Base-by-base conservation (phyloP, 2,113 vertebrate species). In the Aspidoscelis tigris region DNA sequence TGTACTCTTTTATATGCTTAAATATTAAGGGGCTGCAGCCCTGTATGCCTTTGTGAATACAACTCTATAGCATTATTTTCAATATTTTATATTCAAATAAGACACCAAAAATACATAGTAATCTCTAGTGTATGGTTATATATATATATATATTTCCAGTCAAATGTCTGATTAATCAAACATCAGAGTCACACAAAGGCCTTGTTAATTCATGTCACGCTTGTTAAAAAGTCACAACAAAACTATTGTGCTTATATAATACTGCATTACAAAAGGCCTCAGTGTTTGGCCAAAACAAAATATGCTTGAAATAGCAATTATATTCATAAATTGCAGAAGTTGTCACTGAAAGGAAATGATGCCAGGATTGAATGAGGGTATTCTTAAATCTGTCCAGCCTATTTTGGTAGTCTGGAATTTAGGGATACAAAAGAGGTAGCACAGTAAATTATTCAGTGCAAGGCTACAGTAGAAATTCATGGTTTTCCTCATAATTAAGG, bases 171-270 rank as follows among this genome's bases (percentile, higher is more conserved):
- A n/a, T 47, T 3, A 84, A 77, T 65, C n/a, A 44, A 81, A 83
- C 14, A 69, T 44, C 72, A 53, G 83, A 77, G 26, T 83, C 61
- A 76, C 10, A 39, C 22, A 64, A 78, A 80, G 58, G n/a, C 7
- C 2, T 44, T 2, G 50, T 44, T 10, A 77, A 26, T 4, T 50
- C 47, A 50, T 50, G 47, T 74, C 79, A 7, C 74, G 3, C 55
- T 71, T 86, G 53, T 82, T 82, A 77, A 64, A 20, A 77, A 43
- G 5, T 72, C 65, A 78, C 55, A 50, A 22, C 16, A 75, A 88
- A 87, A 55, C 3, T 6, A 44, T 61, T 20, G 50, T 86, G 89
- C 83, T 47, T 33, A 43, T 78, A 55, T 39, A 78, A 78, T 84
- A 4, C 0, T 0, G 2, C 11, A 72, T 82, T 80, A 14, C 21